Base-by-base conservation (phyloP, 2,797 vertebrate species). In the Lagorchestes hirsutus region DNA sequence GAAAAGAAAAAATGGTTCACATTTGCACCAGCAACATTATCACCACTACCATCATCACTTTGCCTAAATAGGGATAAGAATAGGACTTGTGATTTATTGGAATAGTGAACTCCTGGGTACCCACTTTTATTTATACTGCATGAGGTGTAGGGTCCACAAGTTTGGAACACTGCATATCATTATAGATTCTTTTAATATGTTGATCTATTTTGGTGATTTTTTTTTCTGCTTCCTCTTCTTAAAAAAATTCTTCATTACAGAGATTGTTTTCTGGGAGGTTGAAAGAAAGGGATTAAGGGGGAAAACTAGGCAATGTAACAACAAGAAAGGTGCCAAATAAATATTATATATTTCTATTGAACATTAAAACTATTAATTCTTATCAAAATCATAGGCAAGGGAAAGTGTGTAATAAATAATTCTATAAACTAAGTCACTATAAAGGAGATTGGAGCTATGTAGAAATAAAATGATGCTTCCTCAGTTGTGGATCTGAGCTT, bases 371-470 rank as follows among this genome's bases (percentile, higher is more conserved):
- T 91, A 12, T 34, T 92, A 5, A 74, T 40, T 40, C 9, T 96
- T 95, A 95, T 54, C 0, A 87, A 54, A 90, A 95, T 62, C 46
- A 92, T 95, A 82, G 16, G 31, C 12, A 90, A n/a, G 59, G 27
- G n/a, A 91, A 9, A 29, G 58, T 92, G 92, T 96, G 93, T 58
- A 94, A 90, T 24, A 5, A 94, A 87, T 24, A 5, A 95, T 91
- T 3, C 5, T 91, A 62, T 34, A 91, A 9, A 54, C 90, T 91
- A 58, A 24, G 28, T 58, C 31, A 62, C 54, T 62, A 57, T 92
- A n/a, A n/a, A 92, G 55, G 94, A 95, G 96, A 54, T 82, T 14
- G 90, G 28, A 94, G n/a, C 59, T 31, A 55, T 56, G 40, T 62
- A 34, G 59, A 62, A 62, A 62, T 34, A 14, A 34, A 34, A 62